phyloP scores from a whole-genome alignment of 1,140 invertebrate genomes.

The Drosophila nasuta region DNA sequence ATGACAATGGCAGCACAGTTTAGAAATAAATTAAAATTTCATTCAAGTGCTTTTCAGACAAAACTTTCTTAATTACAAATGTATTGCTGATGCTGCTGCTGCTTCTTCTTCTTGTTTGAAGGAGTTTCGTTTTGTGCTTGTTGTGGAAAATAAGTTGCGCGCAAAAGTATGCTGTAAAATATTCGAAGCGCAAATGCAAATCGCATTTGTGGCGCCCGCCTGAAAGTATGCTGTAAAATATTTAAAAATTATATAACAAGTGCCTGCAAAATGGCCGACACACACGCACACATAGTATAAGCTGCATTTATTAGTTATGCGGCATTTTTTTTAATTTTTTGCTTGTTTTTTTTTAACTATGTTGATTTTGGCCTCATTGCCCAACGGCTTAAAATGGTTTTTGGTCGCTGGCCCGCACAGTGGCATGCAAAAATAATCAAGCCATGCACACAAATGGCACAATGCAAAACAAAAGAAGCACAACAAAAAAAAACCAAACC shows the following conservation, averaged over 20 bases:
- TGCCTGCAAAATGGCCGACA: constrained; percentile 12
- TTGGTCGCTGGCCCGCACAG: constrained; percentile 40
- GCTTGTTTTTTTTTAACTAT: constrained; percentile 39
- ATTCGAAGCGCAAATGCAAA: constrained; percentile 29
- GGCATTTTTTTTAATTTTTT: too few relatives aligned
- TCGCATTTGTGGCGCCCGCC: constrained; percentile 46
- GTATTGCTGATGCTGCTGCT: constrained; percentile 51
- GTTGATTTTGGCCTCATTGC: constrained; percentile 33
- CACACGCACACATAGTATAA: neutral
- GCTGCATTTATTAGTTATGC: constrained; percentile 16
- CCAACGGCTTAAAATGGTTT: constrained; percentile 20
- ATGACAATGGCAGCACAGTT: constrained; percentile 64
- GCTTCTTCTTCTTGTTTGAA: constrained; percentile 5
- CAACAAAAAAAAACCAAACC: neutral
- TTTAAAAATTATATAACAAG: constrained; percentile 31
- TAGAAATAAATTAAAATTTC: constrained; percentile 83
- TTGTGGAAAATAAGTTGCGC: neutral
- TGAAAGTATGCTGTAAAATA: constrained; percentile 9
- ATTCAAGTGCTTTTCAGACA: constrained; percentile 75
- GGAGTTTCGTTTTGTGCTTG: neutral
- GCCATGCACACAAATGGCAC: constrained; percentile 62
- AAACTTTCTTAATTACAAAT: constrained; percentile 83
- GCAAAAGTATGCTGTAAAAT: constrained; percentile 17
- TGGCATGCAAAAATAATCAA: constrained; percentile 68
- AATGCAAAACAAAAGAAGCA: constrained; percentile 33